A percentile compares a stretch with the other conserved stretches of the same genome.
Evolutionary conservation across 2,113 vertebrate species (phyloP).

Genomic region (Paratilapia polleni): DNA sequence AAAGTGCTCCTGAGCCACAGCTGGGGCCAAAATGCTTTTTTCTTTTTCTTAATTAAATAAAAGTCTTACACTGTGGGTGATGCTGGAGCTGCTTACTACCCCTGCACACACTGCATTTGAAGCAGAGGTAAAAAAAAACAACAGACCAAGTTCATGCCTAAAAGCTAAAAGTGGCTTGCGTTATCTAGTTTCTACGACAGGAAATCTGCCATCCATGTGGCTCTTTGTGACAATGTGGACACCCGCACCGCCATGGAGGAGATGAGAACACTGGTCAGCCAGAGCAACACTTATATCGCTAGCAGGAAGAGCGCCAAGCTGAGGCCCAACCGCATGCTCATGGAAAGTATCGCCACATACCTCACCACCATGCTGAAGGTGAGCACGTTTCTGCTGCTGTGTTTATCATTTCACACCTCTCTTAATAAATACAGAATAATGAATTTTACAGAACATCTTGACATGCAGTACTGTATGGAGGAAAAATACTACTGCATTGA

Average conservation of each 20-base stretch:
- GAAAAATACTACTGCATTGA: not conserved
- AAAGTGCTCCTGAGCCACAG: too few relatives aligned
- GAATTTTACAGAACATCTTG: not conserved
- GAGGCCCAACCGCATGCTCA: slow-evolving; percentile 85
- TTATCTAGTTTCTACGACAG: slow-evolving; percentile 86
- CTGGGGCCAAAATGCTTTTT: too few relatives aligned
- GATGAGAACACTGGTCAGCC: slow-evolving; percentile 88
- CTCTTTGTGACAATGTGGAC: slow-evolving; percentile 95
- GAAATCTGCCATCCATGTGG: slow-evolving; percentile 86
- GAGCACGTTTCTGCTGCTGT: slow-evolving; percentile 16
- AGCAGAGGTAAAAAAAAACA: too few relatives aligned
- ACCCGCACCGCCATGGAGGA: slow-evolving; percentile 91
- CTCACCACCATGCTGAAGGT: slow-evolving; percentile 93
- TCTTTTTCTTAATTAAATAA: too few relatives aligned
- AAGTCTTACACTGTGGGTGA: too few relatives aligned
- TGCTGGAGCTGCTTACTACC: too few relatives aligned
- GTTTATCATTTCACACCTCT: not conserved
- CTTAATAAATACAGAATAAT: not conserved
- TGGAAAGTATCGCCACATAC: slow-evolving; percentile 85
- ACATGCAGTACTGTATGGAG: too few relatives aligned
- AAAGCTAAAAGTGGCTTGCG: not conserved
- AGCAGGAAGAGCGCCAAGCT: slow-evolving; percentile 84
- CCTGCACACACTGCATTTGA: too few relatives aligned
- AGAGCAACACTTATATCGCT: slow-evolving; percentile 93
- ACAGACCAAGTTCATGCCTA: not conserved